Percentiles rank a stretch among this genome's conserved stretches.
phyloP scores from a whole-genome alignment of 2,888 invertebrate species.

The Alloscopus bannaensis region DNA sequence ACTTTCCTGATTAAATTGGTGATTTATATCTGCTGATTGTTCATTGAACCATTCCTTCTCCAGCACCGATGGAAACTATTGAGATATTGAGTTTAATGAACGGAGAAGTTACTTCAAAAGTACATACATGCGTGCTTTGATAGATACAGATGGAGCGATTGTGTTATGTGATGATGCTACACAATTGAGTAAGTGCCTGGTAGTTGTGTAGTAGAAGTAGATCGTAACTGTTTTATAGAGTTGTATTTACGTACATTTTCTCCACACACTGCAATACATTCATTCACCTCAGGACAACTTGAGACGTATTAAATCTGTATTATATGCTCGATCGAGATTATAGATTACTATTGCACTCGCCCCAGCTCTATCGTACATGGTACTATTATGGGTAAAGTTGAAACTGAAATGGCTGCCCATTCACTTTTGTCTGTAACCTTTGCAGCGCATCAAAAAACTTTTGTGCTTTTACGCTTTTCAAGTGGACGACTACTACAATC shows the following conservation, averaged over 20 bases:
- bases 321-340: conserved; percentile 18
- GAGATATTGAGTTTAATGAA: conserved; percentile 65
- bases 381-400: conserved; percentile 51
- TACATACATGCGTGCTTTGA: conserved; percentile 4
- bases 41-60: conserved; percentile 68
- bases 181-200: too few species aligned
- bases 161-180: background rate
- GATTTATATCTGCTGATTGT: conserved; percentile 72
- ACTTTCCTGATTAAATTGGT: conserved; percentile 73
- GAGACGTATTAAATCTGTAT: background rate
- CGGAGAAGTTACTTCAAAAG: conserved; percentile 55
- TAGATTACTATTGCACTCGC: conserved; percentile 35
- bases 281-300: background rate
- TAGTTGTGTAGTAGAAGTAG: too few species aligned
- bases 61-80: conserved; percentile 59
- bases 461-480: conserved; percentile 4
- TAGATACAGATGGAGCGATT: background rate
- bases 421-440: conserved; percentile 5
- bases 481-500: conserved; percentile 12
- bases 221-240: conserved; percentile 41
- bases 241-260: background rate
- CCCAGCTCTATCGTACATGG: conserved; percentile 33
- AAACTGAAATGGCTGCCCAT: conserved; percentile 21
- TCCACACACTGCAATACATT: conserved; percentile 20
- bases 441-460: conserved; percentile 35